These are phyloP conservation scores for Ctenoplectra terminalis DNA, from an alignment of 1,140 invertebrate species.

Conservation along the genomic window DNA sequence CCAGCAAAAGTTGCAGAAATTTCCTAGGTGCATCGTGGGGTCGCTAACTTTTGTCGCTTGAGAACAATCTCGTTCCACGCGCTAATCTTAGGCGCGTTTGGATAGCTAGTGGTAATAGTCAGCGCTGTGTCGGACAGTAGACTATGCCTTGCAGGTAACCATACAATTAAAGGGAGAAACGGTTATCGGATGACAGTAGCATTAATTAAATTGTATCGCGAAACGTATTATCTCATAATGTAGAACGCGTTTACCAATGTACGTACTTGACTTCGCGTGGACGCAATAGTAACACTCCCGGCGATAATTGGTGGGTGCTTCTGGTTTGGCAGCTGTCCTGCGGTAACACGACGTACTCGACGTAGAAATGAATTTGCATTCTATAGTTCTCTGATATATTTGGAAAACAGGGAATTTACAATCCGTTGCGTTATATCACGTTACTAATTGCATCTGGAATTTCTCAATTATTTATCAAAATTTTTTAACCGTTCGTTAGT, in stretches of 20 bases:
- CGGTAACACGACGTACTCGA: background rate
- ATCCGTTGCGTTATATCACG: background rate
- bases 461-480: background rate
- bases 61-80: background rate
- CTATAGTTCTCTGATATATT: too few relatives aligned
- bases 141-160: background rate
- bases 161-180: background rate
- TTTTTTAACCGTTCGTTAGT: background rate
- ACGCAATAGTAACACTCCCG: background rate
- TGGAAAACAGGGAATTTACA: background rate
- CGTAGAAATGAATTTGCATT: background rate
- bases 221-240: background rate
- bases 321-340: background rate
- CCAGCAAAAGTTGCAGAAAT: background rate
- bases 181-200: too few relatives aligned
- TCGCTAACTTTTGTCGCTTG: background rate
- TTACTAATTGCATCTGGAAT: background rate
- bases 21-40: background rate
- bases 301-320: constrained; percentile 28
- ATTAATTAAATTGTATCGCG: constrained; percentile 24
- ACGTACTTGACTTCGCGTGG: background rate
- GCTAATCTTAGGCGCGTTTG: background rate
- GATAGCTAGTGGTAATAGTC: background rate
- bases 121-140: background rate
- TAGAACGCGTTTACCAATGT: background rate